Percentiles rank a stretch among this genome's conserved stretches.
Conservation (phyloP, 23 tunicate genomes). For the Trididemnum nubilum region DNA sequence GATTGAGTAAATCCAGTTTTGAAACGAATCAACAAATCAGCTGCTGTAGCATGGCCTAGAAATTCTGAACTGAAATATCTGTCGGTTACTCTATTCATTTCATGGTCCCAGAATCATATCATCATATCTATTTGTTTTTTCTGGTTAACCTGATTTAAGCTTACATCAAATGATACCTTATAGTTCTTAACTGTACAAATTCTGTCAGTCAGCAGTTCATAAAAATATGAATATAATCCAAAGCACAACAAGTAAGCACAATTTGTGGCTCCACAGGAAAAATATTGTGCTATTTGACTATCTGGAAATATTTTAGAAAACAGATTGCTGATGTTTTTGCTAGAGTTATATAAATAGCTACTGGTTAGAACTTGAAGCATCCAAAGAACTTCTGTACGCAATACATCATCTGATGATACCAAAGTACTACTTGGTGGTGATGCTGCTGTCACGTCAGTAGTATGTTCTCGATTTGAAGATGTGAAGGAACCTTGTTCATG, state of each 20-base stretch:
- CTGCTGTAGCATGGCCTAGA: conserved; percentile 12
- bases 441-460: neutral
- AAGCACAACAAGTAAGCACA: conserved; percentile 17
- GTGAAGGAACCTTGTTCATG: neutral
- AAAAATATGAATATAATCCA: neutral
- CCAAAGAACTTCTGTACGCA: conserved; percentile 23
- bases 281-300: conserved; percentile 13
- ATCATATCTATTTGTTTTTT: conserved; percentile 15
- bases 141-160: neutral
- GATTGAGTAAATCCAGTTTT: conserved; percentile 4
- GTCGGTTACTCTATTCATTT: conserved; percentile 14
- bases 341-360: neutral
- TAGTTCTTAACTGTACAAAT: neutral
- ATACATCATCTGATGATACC: neutral
- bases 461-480: conserved; percentile 6
- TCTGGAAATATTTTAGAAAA: conserved; percentile 23
- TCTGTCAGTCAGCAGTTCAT: neutral
- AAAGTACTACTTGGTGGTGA: conserved; percentile 3
- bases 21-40: conserved; percentile 6
- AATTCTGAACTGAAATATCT: conserved; percentile 8
- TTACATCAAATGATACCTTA: conserved; percentile 1
- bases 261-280: conserved; percentile 21
- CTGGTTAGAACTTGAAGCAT: neutral
- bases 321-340: neutral
- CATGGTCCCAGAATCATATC: conserved; percentile 3